Evolutionary conservation across 2,888 invertebrate species (phyloP), one percentile per base, ranked within the genome.

Genomic region (Nebria salina): DNA sequence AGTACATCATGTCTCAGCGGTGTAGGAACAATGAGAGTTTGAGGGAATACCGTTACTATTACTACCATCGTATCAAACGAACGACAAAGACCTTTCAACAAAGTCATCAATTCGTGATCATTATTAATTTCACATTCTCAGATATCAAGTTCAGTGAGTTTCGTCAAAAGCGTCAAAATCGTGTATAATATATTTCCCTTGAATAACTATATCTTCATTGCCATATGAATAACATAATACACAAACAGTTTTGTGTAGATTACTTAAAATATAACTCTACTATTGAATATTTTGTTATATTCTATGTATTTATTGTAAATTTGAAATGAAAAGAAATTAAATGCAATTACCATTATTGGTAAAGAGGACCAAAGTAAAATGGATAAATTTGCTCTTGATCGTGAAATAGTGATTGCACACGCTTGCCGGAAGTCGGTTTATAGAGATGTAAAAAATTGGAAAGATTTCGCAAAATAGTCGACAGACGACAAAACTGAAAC

Each of bases 1-100:
- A 25, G 70, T 70, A 26, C 70, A 70, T 70, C 70, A 70, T 70
- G 70, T 70, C 54, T 54, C 54, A 54, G 54, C 7, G 54, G 54
- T 54, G 54, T 54, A 11, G 54, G 11, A 11, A 54, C 54, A 54
- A 54, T 54, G 54, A 13, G 11, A 13, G 54, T 8, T 13, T 54
- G 54, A 54, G 54, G 54, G 54, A 13, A 11, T 54, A 54, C 54
- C 8, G 54, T 7, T 54, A 54, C 13, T 54, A 54, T 54, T 54
- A 54, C 54, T 54, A 54, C 13, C 54, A 54, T 13, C 54, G 8
- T 54, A 54, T 54, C 54, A 54, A 54, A 54, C 54, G 13, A 54
- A 54, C 54, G 54, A 7, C 54, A 54, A 54, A 54, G 54, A 13
- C 54, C 8, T 43, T 43, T 54, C 54, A 13, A 54, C 54, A 54